phyloP scores from a whole-genome alignment of 35 echinoderm and acorn worm species.

The Anneissia japonica region DNA sequence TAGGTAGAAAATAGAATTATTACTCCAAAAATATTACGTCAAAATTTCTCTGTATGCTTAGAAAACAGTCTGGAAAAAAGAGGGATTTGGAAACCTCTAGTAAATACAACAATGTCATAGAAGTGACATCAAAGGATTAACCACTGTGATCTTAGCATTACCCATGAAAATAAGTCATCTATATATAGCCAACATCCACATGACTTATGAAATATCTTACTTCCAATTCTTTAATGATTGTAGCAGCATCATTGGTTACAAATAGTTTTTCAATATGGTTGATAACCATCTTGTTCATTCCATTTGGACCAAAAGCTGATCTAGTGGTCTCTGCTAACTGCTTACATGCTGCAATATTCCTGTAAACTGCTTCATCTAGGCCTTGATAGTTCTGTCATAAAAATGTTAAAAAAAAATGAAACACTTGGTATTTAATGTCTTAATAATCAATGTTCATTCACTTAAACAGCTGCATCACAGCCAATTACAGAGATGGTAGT shows the following conservation, averaged over 20 bases:
- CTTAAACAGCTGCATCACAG: not conserved
- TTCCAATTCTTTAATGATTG: slow-evolving; percentile 96
- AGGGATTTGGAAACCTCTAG: too few species aligned
- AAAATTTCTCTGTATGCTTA: too few species aligned
- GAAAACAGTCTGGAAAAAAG: too few species aligned
- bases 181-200: too few species aligned
- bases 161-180: too few species aligned
- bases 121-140: too few species aligned
- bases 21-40: too few species aligned
- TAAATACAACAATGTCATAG: too few species aligned
- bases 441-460: not conserved
- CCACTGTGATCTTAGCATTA: too few species aligned
- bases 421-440: not conserved
- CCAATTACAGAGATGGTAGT: not conserved
- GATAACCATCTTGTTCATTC: slow-evolving; percentile 99
- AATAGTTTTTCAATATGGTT: slow-evolving; percentile 99
- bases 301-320: slow-evolving; percentile 85
- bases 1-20: too few species aligned
- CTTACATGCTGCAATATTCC: slow-evolving; percentile 92
- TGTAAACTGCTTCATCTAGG: slow-evolving; percentile 82
- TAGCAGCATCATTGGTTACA: slow-evolving; percentile 99
- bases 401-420: not conserved
- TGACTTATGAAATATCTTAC: too few species aligned
- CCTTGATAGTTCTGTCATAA: slow-evolving; percentile 72
- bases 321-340: slow-evolving; percentile 79